phyloP scores from a whole-genome alignment of 2,888 invertebrate species.

The Agrotis ipsilon region DNA sequence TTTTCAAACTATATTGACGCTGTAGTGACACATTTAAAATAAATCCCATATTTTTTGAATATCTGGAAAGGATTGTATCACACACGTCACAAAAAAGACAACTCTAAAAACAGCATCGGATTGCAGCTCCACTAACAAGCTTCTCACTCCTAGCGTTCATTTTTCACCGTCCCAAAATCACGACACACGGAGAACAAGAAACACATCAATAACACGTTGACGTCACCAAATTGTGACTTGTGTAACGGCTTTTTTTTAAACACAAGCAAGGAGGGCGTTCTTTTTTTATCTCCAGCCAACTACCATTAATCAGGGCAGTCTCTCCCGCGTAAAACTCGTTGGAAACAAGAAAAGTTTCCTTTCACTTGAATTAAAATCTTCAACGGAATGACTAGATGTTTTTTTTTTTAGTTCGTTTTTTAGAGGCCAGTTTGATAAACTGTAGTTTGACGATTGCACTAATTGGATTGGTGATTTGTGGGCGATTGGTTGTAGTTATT shows the following conservation, averaged over 20 bases:
- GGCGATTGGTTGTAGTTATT: slow-evolving; percentile 23
- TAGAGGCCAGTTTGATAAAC: slow-evolving; percentile 74
- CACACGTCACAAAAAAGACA: neutral
- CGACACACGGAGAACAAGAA: slow-evolving; percentile 47
- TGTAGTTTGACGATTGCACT: slow-evolving; percentile 70
- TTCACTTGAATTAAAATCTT: slow-evolving; percentile 84
- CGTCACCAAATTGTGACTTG: slow-evolving; percentile 60
- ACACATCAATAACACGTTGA: slow-evolving; percentile 58
- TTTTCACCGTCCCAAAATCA: slow-evolving; percentile 49
- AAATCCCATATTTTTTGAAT: too few species aligned
- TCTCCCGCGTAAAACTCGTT: slow-evolving; percentile 70
- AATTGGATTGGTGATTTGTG: slow-evolving; percentile 64
- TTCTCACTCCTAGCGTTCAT: slow-evolving; percentile 21
- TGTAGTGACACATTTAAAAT: too few species aligned
- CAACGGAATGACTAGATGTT: slow-evolving; percentile 71
- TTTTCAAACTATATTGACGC: too few species aligned
- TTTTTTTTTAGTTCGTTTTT: slow-evolving; percentile 68
- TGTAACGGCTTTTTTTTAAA: slow-evolving; percentile 62
- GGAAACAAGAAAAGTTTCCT: slow-evolving; percentile 83
- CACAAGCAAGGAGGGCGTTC: slow-evolving; percentile 51
- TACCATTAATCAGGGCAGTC: slow-evolving; percentile 78
- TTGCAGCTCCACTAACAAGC: slow-evolving; percentile 40
- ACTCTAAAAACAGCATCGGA: slow-evolving; percentile 15
- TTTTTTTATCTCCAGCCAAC: slow-evolving; percentile 66
- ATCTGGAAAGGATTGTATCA: neutral